A percentile compares a stretch with the other conserved stretches of the same genome.
These are phyloP conservation scores for Scolopax rusticola DNA, from an alignment of 2,797 vertebrate genomes.

Conservation along the genomic window DNA sequence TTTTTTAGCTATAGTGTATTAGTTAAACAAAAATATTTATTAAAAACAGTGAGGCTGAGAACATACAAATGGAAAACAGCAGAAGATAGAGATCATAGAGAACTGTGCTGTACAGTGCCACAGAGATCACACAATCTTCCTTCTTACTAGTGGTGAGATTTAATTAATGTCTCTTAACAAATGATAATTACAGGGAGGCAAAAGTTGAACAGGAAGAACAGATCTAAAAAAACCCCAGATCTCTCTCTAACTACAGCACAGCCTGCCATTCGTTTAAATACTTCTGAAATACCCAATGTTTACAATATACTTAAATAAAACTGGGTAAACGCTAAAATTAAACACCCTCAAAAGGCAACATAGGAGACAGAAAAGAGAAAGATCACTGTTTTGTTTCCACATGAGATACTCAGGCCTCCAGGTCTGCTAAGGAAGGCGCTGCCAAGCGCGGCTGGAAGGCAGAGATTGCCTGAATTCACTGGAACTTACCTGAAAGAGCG, in stretches of 20 bases:
- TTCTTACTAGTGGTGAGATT: background rate
- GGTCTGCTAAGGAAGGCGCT: background rate
- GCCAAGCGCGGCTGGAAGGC: background rate
- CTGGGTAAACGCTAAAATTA: background rate
- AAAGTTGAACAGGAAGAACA: background rate
- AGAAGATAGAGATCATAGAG: background rate
- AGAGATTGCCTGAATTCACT: background rate
- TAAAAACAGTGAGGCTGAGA: background rate
- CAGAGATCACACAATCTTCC: background rate
- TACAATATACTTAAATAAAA: background rate
- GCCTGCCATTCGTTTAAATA: background rate
- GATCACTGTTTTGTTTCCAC: accelerated
- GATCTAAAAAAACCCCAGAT: background rate
- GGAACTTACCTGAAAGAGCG: constrained; percentile 91
- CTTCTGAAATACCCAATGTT: background rate
- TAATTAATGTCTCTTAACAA: background rate
- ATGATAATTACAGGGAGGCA: background rate
- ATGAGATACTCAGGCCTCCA: background rate
- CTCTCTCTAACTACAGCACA: background rate
- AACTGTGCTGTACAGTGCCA: background rate
- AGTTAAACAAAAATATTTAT: background rate
- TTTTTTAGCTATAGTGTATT: background rate
- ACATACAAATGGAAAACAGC: background rate
- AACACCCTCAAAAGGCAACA: background rate
- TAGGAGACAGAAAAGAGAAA: background rate